Conservation (phyloP, 2,797 vertebrate species). For the Liparis tanakae region DNA sequence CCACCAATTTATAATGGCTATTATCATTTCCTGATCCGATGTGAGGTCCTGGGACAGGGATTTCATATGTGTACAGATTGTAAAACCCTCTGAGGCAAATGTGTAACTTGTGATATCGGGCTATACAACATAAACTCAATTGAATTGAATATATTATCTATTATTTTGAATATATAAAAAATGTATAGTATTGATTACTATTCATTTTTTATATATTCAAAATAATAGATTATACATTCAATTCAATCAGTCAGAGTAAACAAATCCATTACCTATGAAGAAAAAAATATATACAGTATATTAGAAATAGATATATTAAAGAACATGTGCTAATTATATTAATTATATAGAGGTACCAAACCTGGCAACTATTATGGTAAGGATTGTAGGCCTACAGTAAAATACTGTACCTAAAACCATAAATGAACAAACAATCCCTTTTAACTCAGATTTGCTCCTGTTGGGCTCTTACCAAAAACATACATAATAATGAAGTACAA, state of each 20-base stretch:
- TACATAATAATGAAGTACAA: neutral
- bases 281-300: neutral
- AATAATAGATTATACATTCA: conserved; percentile 10
- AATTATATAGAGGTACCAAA: conserved; percentile 10
- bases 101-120: too few species aligned
- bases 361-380: too few species aligned
- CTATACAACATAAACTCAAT: neutral
- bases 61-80: too few species aligned
- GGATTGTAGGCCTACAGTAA: neutral
- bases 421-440: neutral
- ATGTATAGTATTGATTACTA: neutral
- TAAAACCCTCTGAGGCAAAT: too few species aligned
- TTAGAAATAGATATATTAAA: conserved; percentile 19
- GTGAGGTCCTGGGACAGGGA: too few species aligned
- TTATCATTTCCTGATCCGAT: neutral
- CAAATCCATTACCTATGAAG: neutral
- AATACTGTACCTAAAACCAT: neutral
- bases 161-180: neutral
- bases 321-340: conserved; percentile 23
- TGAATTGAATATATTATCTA: conserved; percentile 11
- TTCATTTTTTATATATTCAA: neutral
- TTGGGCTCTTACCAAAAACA: neutral
- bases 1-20: neutral
- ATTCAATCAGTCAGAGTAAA: neutral
- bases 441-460: neutral